Evolutionary conservation across 1,140 invertebrate species (phyloP), one percentile per base, ranked within the genome.

Genomic region (Luehdorfia chinensis): DNA sequence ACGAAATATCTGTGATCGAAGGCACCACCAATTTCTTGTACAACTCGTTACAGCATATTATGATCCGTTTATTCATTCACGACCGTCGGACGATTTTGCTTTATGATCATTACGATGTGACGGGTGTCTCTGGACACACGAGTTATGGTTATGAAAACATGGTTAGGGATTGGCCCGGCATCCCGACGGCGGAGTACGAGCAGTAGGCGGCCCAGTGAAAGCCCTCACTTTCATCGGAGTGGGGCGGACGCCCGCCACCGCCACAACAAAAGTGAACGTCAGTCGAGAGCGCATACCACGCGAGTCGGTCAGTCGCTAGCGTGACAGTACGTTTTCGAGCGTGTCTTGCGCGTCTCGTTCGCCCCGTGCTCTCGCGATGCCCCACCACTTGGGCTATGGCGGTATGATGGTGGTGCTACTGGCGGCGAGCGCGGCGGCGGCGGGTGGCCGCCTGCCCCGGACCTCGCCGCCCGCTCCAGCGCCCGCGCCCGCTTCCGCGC

Each of bases 151-250:
- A 21, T 37, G 18, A 19, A n/a, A n/a, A 23, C 18, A 23, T 41
- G 33, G 12, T 33, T 39, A 31, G 41, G 48, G 54, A 57, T 61
- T 37, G 47, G 37, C 31, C 34, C 44, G 37, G 32, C 47, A 34
- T 30, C 41, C 56, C 44, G 50, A 27, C 37, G 47, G 43, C 23
- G 34, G 16, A n/a, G n/a, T n/a, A n/a, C 27, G 36, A 33, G 50
- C 49, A 50, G 47, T 53, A 33, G 50, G 49, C 46, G 19, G n/a
- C n/a, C 15, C 58, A 72, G 71, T 75, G 75, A 77, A 83, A 83
- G 78, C 75, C 69, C 60, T 62, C 65, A 66, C 78, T 79, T 79
- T 83, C 77, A 81, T 81, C 66, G 62, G 64, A 67, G 75, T 77
- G 76, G 75, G 73, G 75, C 66, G 55, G 43, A n/a, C 50, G 25